phyloP scores from a whole-genome alignment of 2,888 invertebrate species.

The Antheraea yamamai region DNA sequence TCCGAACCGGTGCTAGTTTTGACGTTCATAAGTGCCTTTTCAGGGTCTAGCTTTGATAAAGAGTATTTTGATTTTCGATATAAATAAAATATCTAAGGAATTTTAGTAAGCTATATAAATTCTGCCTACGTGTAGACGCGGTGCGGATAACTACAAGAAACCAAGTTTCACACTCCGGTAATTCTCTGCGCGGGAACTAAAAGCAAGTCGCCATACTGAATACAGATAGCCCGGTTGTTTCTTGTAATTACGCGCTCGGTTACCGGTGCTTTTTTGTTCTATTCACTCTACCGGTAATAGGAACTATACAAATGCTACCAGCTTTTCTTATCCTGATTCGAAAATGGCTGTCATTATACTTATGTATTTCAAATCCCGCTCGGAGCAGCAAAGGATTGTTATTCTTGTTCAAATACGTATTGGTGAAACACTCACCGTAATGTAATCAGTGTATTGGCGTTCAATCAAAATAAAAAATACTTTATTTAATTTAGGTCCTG shows the following conservation, averaged over 20 bases:
- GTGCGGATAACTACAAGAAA: neutral
- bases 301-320: neutral
- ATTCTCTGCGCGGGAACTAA: neutral
- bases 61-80: too few relatives aligned
- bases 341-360: neutral
- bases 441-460: too few relatives aligned
- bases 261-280: neutral
- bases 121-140: neutral
- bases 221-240: conserved; percentile 8
- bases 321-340: neutral
- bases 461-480: too few relatives aligned
- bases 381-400: too few relatives aligned
- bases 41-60: too few relatives aligned
- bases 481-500: too few relatives aligned
- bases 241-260: conserved; percentile 12
- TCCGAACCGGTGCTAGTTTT: too few relatives aligned
- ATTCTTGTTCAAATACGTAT: too few relatives aligned
- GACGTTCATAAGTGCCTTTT: too few relatives aligned
- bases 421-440: too few relatives aligned
- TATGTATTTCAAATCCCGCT: too few relatives aligned
- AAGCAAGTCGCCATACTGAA: conserved; percentile 5
- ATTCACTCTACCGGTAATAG: neutral
- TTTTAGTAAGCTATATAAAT: neutral
- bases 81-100: neutral
- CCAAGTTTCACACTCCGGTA: neutral